Evolutionary conservation across 1,140 invertebrate genomes (phyloP).

Genomic region (Hormaphis cornu): DNA sequence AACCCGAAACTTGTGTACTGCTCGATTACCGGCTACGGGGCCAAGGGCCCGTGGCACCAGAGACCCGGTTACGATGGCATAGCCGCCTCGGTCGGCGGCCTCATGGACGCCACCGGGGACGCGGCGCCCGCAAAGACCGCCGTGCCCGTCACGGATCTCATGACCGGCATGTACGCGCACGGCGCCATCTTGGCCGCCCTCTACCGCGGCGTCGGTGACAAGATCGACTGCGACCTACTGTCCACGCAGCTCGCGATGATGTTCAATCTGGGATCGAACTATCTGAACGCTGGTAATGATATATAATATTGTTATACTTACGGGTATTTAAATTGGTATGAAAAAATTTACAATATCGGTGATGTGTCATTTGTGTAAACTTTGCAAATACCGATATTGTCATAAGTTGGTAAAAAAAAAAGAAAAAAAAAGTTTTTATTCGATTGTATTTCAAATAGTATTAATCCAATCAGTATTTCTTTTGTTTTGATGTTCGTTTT

Average conservation of each 20-base stretch:
- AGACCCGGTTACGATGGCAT: constrained; percentile 93
- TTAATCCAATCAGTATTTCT: too few relatives aligned
- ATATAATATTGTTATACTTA: too few relatives aligned
- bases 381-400: too few relatives aligned
- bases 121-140: constrained; percentile 85
- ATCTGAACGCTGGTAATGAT: constrained; percentile 74
- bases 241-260: constrained; percentile 82
- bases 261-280: constrained; percentile 84
- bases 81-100: constrained; percentile 80
- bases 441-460: too few relatives aligned
- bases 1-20: constrained; percentile 84
- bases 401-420: too few relatives aligned
- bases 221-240: constrained; percentile 88
- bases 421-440: too few relatives aligned
- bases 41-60: constrained; percentile 69
- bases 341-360: too few relatives aligned
- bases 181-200: constrained; percentile 91
- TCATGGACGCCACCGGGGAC: constrained; percentile 81
- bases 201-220: constrained; percentile 75
- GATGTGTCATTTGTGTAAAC: too few relatives aligned
- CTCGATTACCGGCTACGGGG: constrained; percentile 87
- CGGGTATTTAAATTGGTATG: too few relatives aligned
- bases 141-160: constrained; percentile 85
- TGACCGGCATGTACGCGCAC: constrained; percentile 87
- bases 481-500: too few relatives aligned